A percentile compares a stretch with the other conserved stretches of the same genome.
phyloP scores from a whole-genome alignment of 2,113 vertebrate genomes.

The Pterophyllum scalare region DNA sequence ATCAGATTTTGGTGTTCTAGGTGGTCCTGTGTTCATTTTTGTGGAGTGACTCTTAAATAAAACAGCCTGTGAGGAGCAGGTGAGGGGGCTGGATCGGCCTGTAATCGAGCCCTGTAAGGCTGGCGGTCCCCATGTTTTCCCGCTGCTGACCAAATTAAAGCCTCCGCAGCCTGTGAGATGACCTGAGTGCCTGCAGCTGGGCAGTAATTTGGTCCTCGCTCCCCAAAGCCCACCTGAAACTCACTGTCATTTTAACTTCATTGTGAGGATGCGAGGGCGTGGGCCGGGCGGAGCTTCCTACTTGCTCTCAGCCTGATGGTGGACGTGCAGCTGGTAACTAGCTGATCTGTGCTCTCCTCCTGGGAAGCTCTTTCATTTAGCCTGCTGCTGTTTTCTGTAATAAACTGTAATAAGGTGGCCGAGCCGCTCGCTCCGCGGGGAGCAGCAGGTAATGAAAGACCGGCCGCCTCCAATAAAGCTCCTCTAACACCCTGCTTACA shows the following conservation, averaged over 20 bases:
- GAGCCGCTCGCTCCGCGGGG: slow-evolving; percentile 67
- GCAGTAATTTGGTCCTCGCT: slow-evolving; percentile 41
- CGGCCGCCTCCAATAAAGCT: slow-evolving; percentile 74
- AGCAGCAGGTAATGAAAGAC: slow-evolving; percentile 76
- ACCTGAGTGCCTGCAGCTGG: slow-evolving; percentile 21
- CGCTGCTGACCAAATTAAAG: slow-evolving; percentile 34
- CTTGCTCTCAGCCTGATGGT: slow-evolving; percentile 1
- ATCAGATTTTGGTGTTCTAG: neutral
- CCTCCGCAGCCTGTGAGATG: slow-evolving; percentile 8
- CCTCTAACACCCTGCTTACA: slow-evolving; percentile 72
- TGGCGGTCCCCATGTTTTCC: neutral
- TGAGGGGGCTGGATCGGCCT: neutral
- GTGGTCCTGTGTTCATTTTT: neutral
- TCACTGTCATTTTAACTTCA: slow-evolving; percentile 23
- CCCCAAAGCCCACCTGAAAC: slow-evolving; percentile 52
- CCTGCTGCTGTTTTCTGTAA: slow-evolving; percentile 70
- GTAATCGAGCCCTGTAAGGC: slow-evolving; percentile 4
- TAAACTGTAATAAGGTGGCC: slow-evolving; percentile 77
- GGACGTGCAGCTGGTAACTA: slow-evolving; percentile 52
- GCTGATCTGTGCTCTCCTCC: slow-evolving; percentile 57
- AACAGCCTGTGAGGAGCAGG: neutral
- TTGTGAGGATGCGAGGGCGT: neutral
- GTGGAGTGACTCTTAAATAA: neutral
- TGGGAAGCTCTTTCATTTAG: slow-evolving; percentile 73
- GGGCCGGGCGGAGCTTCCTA: slow-evolving; percentile 4